phyloP scores from a whole-genome alignment of 2,113 vertebrate genomes.

The Craseonycteris thonglongyai region DNA sequence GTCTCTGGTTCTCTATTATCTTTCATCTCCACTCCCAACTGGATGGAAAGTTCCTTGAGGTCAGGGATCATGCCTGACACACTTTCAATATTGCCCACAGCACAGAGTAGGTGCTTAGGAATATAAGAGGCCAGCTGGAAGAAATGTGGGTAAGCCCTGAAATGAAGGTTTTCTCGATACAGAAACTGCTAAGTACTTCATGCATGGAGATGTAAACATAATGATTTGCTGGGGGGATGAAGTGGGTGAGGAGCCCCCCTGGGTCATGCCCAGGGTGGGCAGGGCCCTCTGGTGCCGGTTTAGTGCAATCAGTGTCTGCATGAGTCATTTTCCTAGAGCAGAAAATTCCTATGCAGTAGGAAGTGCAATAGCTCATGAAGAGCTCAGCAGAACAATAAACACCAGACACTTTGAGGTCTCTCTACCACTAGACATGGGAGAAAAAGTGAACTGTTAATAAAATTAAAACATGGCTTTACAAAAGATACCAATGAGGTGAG shows the following conservation, averaged over 20 bases:
- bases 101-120: background rate
- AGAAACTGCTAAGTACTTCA: background rate
- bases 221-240: no score
- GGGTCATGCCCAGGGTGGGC: background rate
- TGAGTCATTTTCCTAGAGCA: no score
- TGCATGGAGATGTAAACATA: background rate
- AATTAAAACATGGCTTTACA: background rate
- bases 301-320: no score
- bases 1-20: background rate
- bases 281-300: background rate
- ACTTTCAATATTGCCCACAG: rapidly evolving
- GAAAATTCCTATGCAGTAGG: background rate
- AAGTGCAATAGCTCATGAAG: rapidly evolving
- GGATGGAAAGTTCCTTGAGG: background rate
- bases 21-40: background rate
- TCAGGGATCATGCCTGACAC: background rate
- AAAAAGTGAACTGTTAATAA: background rate
- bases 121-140: background rate
- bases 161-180: background rate
- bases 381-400: background rate
- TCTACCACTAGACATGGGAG: background rate
- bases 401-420: background rate
- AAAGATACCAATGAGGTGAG: background rate
- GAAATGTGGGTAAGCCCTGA: background rate
- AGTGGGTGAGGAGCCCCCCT: background rate